Conservation (phyloP, 1,140 invertebrate species). For the Aphaenogaster ashmeadi region DNA sequence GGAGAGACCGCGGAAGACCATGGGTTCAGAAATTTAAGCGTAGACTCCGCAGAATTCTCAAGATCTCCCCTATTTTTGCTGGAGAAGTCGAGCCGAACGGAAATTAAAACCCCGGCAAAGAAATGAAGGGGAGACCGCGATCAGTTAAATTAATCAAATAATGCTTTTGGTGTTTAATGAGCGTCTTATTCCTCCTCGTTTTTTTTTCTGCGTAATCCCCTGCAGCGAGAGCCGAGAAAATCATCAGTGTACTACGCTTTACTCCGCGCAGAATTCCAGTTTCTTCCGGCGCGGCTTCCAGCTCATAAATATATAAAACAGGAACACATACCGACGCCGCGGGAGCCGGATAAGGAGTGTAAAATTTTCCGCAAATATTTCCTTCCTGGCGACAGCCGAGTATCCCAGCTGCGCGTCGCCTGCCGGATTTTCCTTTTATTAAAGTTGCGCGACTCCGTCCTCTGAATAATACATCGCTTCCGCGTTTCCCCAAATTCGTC, state of each 20-base stretch:
- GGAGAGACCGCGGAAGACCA: too few relatives aligned
- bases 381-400: slow-evolving; percentile 25
- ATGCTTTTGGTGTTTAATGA: background rate
- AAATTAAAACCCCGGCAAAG: background rate
- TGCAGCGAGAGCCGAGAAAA: background rate
- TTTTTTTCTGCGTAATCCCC: background rate
- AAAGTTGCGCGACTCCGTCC: slow-evolving; percentile 48
- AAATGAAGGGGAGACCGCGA: background rate
- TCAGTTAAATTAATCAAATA: slow-evolving; percentile 15
- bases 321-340: background rate
- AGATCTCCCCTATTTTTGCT: background rate
- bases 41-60: background rate
- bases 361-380: slow-evolving; percentile 67
- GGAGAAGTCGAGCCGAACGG: background rate
- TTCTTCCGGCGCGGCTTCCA: background rate
- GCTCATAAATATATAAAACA: slow-evolving; percentile 46
- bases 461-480: slow-evolving; percentile 70
- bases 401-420: slow-evolving; percentile 19
- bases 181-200: background rate
- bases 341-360: background rate
- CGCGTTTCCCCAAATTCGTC: slow-evolving; percentile 46
- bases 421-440: slow-evolving; percentile 64
- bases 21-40: background rate
- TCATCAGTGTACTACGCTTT: background rate
- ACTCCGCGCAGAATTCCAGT: background rate